phyloP scores from a whole-genome alignment of 2,797 vertebrate species.

The Peromyscus eremicus region DNA sequence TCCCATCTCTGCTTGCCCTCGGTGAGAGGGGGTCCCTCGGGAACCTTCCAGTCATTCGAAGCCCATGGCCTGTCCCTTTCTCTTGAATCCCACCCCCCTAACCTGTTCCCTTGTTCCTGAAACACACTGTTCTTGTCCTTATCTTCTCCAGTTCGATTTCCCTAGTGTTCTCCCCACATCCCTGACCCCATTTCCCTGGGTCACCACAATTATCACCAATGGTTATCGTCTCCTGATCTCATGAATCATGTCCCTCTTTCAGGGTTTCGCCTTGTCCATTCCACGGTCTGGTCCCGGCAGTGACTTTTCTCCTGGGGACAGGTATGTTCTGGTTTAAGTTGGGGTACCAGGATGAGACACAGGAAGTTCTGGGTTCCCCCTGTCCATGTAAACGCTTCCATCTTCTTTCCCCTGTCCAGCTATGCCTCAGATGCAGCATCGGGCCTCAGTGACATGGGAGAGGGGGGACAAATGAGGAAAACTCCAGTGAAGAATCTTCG shows the following conservation, averaged over 20 bases:
- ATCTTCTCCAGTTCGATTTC: neutral
- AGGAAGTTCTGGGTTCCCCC: fast-evolving
- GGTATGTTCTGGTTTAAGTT: constrained; percentile 86
- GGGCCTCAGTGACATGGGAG: constrained; percentile 93
- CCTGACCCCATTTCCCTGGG: neutral
- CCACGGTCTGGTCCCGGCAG: constrained; percentile 87
- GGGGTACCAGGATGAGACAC: neutral
- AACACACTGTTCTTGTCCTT: neutral
- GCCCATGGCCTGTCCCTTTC: neutral
- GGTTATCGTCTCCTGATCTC: neutral
- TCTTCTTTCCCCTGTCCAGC: constrained; percentile 83
- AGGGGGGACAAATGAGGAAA: constrained; percentile 89
- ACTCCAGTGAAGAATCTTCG: constrained; percentile 89
- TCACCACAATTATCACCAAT: neutral
- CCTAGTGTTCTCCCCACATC: neutral
- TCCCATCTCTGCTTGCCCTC: constrained; percentile 91
- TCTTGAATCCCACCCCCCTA: constrained; percentile 15
- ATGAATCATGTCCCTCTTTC: constrained; percentile 58
- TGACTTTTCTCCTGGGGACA: constrained; percentile 95
- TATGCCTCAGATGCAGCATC: constrained; percentile 94
- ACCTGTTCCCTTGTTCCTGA: neutral
- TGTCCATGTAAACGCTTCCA: neutral
- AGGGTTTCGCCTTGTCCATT: constrained; percentile 91
- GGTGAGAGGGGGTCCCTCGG: constrained; percentile 87
- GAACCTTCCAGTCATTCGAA: constrained; percentile 2